Conservation (phyloP, 2,113 vertebrate species). For the Embiotoca jacksoni region DNA sequence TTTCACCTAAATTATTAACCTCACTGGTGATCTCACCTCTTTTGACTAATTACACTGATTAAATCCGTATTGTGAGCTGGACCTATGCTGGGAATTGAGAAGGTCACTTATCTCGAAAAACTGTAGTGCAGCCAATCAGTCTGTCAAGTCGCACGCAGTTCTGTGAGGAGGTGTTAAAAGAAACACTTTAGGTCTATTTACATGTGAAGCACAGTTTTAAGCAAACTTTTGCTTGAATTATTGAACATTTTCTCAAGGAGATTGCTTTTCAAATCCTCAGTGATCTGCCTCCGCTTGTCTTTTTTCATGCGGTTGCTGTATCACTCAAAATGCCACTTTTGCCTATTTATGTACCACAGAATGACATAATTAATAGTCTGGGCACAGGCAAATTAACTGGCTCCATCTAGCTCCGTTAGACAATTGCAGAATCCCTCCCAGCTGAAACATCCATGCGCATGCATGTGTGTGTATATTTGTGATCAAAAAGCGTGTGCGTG, state of each 20-base stretch:
- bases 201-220: not conserved
- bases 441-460: not conserved
- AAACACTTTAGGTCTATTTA: not conserved
- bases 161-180: not conserved
- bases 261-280: not conserved
- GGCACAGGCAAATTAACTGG: not conserved
- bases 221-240: not conserved
- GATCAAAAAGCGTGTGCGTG: not conserved
- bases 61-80: not conserved
- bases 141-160: not conserved
- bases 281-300: not conserved
- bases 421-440: not conserved
- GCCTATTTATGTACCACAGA: constrained; percentile 17
- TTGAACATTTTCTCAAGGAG: not conserved
- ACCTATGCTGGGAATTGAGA: no score
- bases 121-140: not conserved
- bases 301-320: constrained; percentile 6
- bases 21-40: not conserved
- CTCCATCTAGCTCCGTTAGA: constrained; percentile 10
- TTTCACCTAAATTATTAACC: not conserved
- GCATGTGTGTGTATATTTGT: not conserved
- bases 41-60: constrained; percentile 8
- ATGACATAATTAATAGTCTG: constrained; percentile 34
- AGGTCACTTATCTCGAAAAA: not conserved
- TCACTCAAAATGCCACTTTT: constrained; percentile 15